Base-by-base conservation (phyloP, 1,140 invertebrate genomes). In the Drosophila mauritiana region DNA sequence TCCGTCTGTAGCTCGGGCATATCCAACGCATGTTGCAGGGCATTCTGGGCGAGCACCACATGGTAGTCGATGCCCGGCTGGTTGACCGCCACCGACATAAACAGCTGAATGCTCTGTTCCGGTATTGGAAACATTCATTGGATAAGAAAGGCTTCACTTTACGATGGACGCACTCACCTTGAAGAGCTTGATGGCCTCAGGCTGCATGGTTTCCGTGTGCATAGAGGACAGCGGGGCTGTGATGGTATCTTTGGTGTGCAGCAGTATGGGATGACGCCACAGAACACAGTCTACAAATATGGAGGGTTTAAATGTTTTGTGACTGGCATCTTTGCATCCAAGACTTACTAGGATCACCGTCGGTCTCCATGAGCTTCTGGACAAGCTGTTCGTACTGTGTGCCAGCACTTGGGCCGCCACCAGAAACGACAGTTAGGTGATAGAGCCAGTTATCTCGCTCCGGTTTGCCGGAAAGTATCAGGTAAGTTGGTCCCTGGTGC, bases 31-130 rank as follows among this genome's bases (percentile, higher is more conserved):
- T 97, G 96, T 91, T 98, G 96, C 46, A 99, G 93, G 10, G 98
- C 97, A 92, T 98, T 98, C 95, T 99, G 98, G 22, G 97, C 98
- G 67, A 99, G 93, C 49, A 97, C 97, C 78, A 99, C 97, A 91
- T 99, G 98, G 92, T 98, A 98, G 93, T 99, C 98, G 81, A 99
- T 98, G 79, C 97, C 97, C 39, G 97, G 97, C 80, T 98, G 97
- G 93, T 99, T 98, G 67, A 99, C 96, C 15, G 96, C 95, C 72
- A 98, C 97, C 15, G 97, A 98, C 94, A 97, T 98, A 93, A 98
- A 99, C 78, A 98, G 94, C 91, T 98, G 97, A 78, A 97, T 96
- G 92, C 97, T 97, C 97, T 98, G 93, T 7, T 27, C n/a, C 0
- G 1, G 8, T 34, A 1, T 5, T 15, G 7, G n/a, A 40, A 8